Conservation (phyloP, 2,888 invertebrate genomes). For the Pseudoips prasinana region DNA sequence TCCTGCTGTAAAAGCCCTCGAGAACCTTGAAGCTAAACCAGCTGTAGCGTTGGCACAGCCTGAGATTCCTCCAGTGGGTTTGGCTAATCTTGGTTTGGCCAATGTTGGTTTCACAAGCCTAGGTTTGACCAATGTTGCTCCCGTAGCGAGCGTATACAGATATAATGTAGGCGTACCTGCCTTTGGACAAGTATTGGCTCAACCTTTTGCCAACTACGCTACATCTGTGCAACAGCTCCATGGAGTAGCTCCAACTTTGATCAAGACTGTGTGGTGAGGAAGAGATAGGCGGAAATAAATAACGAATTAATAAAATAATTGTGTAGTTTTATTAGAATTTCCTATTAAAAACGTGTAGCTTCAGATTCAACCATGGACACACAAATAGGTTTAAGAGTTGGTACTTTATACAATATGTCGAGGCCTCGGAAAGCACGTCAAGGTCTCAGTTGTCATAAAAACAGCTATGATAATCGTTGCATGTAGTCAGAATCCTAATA, state of each 20-base stretch:
- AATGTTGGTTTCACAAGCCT: slow-evolving; percentile 7
- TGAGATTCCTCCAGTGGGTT: slow-evolving; percentile 3
- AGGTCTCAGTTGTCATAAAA: no score
- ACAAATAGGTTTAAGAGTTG: no score
- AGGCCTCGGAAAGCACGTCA: no score
- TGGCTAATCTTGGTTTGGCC: slow-evolving; percentile 15
- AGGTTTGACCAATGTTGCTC: slow-evolving; percentile 17
- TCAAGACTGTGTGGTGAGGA: slow-evolving; percentile 25
- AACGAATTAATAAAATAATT: slow-evolving; percentile 11
- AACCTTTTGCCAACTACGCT: slow-evolving; percentile 25
- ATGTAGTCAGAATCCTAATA: no score
- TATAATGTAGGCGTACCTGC: slow-evolving; percentile 22
- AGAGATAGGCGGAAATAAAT: slow-evolving; percentile 15
- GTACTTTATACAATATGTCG: no score
- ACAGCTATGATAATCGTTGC: no score
- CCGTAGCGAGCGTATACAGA: slow-evolving; percentile 18
- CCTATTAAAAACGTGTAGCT: no score
- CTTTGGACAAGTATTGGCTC: slow-evolving; percentile 12
- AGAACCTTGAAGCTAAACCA: slow-evolving; percentile 17
- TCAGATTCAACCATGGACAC: no score
- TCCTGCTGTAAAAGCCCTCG: slow-evolving; percentile 19
- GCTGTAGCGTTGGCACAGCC: slow-evolving; percentile 10
- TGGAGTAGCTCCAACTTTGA: slow-evolving; percentile 23
- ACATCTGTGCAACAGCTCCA: slow-evolving; percentile 14
- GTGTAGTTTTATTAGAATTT: slow-evolving; percentile 19